Evolutionary conservation across 2,797 vertebrate species (phyloP), one percentile per base, ranked within the genome.

Genomic region (Pangasius macronema): DNA sequence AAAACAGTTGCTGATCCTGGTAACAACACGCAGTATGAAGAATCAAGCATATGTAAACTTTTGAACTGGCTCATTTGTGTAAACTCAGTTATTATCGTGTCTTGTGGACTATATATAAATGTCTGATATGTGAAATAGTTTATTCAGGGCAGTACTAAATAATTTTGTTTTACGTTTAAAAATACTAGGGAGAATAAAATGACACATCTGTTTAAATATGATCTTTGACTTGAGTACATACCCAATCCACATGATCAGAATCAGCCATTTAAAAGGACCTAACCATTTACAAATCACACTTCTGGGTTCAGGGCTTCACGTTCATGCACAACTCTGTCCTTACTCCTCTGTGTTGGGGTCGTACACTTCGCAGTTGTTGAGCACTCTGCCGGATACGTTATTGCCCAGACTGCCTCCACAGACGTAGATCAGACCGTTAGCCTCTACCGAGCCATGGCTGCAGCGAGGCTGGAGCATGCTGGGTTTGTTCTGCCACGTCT

Each of bases 401-500:
- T 99, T 99, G 67, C 98, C 98, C 92, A 99, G 94, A 5, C 98
- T 99, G 82, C 98, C 98, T 63, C 98, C 98, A 0, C 98, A 99
- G 0, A 99, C 98, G 46, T 99, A 99, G 94, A 99, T 98, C 63
- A 98, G 96, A 33, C 98, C 97, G 0, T 96, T 96, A 0, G 98
- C 98, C 91, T 98, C 98, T 68, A 99, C 97, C 84, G 97, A 98
- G 5, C 98, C 98, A 0, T 99, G 98, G 93, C 98, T 98, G 94
- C 98, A 99, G 82, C 98, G 97, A 0, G 98, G 97, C 90, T 98
- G 96, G 88, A 99, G 95, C 98, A 99, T 99, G 95, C 96, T 98
- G 91, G 96, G 95, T 90, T 99, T 99, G 1, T 97, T 97, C 93
- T 97, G 97, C 98, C 98, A 99, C 27, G 97, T 97, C 92, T 99